Base-by-base conservation (phyloP, 2,888 invertebrate species). In the Lysandra bellargus region DNA sequence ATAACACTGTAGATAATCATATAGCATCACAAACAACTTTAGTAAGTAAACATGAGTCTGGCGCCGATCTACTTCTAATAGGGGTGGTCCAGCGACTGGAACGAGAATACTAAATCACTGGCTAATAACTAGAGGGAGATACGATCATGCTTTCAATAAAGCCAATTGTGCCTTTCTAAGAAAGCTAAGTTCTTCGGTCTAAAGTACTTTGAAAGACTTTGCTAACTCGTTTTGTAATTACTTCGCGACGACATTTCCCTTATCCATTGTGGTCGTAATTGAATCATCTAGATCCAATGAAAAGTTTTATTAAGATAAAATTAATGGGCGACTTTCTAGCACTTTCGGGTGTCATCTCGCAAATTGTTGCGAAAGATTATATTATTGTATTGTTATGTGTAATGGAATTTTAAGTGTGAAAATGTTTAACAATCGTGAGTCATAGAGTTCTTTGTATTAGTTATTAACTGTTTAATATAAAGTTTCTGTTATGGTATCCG, bases 101-200 rank as follows among this genome's bases (percentile, higher is more conserved):
- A 84, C 85, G 82, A 81, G 84, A 81, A 86, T 88, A 90, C 90
- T 93, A 93, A 92, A 94, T 93, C 94, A 92, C 86, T 84, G 85
- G 85, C 92, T 93, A 93, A 93, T 93, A 94, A 93, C 93, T 88
- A 90, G 87, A 85, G 87, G 84, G 84, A 86, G 93, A 94, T 94
- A 93, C 87, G 86, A 94, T 94, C 93, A 87, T 84, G 88, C 92
- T 92, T 92, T 93, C 92, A 93, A 92, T 90, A 91, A 88, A 88
- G 88, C 89, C 88, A 89, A 92, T 92, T 91, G 90, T 89, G 83
- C 86, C 89, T 89, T 89, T 90, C 90, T 87, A 88, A 91, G 92
- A 92, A 91, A 92, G 91, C 87, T 88, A 87, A 83, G 87, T 90
- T 91, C 91, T 91, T 91, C 89, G 89, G 89, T 89, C 53, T 1